A percentile compares a stretch with the other conserved stretches of the same genome.
phyloP scores from a whole-genome alignment of 92 coral and sea anemone species.

The Muricea muricata region DNA sequence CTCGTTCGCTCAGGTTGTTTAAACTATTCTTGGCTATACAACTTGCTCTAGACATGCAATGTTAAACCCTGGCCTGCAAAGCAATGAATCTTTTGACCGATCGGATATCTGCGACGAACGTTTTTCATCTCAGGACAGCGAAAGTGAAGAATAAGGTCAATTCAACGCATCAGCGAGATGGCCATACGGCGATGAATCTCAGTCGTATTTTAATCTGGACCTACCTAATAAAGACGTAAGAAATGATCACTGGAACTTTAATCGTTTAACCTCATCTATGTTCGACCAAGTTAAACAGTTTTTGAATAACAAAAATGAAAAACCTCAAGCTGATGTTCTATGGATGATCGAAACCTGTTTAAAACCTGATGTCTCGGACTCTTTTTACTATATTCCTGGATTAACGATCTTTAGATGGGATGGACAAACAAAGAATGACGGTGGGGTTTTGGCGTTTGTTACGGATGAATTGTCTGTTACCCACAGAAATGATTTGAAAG shows the following conservation, averaged over 20 bases:
- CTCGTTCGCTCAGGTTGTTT: constrained; percentile 39
- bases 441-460: no score
- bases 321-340: no score
- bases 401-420: no score
- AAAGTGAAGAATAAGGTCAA: constrained; percentile 55
- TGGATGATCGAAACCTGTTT: no score
- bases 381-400: no score
- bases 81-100: constrained; percentile 41
- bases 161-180: constrained; percentile 43
- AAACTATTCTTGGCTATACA: constrained; percentile 50
- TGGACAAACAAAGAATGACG: no score
- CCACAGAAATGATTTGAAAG: no score
- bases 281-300: constrained; percentile 72
- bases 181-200: constrained; percentile 41
- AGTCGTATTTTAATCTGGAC: constrained; percentile 53
- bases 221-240: constrained; percentile 44
- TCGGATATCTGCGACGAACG: constrained; percentile 44
- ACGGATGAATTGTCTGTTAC: no score
- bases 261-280: constrained; percentile 62
- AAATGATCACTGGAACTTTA: constrained; percentile 51
- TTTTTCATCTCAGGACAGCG: constrained; percentile 60
- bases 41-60: constrained; percentile 63
- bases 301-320: constrained; percentile 47
- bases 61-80: constrained; percentile 57
- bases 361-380: no score